Conservation (phyloP, 2,888 invertebrate species). For the Hyles lineata region DNA sequence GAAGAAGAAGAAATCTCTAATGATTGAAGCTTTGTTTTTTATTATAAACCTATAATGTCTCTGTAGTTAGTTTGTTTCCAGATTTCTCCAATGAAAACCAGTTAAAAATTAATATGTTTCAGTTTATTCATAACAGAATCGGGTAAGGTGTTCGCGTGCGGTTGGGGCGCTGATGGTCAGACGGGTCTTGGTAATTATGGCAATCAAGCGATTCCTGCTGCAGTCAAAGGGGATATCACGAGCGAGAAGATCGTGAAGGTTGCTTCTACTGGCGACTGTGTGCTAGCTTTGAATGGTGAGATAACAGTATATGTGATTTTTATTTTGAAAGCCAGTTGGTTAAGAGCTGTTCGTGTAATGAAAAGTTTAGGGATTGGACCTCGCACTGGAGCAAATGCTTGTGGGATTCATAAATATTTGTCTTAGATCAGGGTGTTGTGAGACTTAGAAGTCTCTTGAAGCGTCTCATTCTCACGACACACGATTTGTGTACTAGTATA, state of each 20-base stretch:
- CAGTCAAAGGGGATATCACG: slow-evolving; percentile 92
- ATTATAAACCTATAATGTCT: too few species aligned
- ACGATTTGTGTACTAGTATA: too few species aligned
- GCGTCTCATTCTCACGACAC: too few species aligned
- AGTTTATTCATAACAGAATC: slow-evolving; percentile 91
- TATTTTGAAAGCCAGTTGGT: too few species aligned
- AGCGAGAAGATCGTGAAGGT: slow-evolving; percentile 92
- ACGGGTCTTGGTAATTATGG: slow-evolving; percentile 91
- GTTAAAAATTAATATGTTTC: slow-evolving; percentile 36
- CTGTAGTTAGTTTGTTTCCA: neutral
- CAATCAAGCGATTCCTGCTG: slow-evolving; percentile 84
- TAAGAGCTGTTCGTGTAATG: too few species aligned
- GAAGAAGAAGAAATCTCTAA: too few species aligned
- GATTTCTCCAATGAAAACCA: slow-evolving; percentile 3
- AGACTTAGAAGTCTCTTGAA: too few species aligned
- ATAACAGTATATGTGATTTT: neutral
- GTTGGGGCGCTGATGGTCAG: slow-evolving; percentile 98
- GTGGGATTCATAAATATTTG: too few species aligned
- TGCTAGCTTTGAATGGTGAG: slow-evolving; percentile 93
- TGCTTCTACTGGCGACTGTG: slow-evolving; percentile 93
- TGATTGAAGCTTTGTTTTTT: too few species aligned
- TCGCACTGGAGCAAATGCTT: too few species aligned
- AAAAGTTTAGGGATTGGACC: too few species aligned
- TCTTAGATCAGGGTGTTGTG: too few species aligned
- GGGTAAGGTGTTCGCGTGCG: slow-evolving; percentile 94